These are phyloP conservation scores for Latheticus oryzae DNA, from an alignment of 2,888 invertebrate genomes.

Conservation along the genomic window DNA sequence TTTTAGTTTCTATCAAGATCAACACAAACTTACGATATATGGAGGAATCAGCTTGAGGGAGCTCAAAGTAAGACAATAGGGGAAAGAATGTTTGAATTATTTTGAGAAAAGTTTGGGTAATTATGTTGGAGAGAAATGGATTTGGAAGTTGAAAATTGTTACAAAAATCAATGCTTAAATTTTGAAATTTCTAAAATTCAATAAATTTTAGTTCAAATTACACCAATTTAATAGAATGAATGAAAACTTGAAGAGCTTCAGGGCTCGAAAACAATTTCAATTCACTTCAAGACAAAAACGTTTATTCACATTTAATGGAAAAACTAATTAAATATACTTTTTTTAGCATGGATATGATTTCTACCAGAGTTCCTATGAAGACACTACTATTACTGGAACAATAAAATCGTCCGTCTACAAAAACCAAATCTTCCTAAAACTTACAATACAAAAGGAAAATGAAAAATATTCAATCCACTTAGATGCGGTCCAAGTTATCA, in stretches of 20 bases:
- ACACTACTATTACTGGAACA: constrained; percentile 66
- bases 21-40: constrained; percentile 56
- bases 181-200: too few relatives aligned
- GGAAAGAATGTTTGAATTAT: not conserved
- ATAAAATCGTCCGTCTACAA: constrained; percentile 59
- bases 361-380: constrained; percentile 68
- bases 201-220: too few relatives aligned
- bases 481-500: constrained; percentile 50
- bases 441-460: constrained; percentile 53
- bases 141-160: too few relatives aligned
- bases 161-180: too few relatives aligned
- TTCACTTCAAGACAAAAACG: constrained; percentile 7
- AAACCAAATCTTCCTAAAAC: constrained; percentile 56
- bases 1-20: constrained; percentile 68
- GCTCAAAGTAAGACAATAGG: constrained; percentile 55
- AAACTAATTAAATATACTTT: constrained; percentile 13
- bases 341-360: constrained; percentile 59
- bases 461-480: constrained; percentile 49
- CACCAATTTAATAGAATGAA: too few relatives aligned
- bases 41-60: constrained; percentile 57
- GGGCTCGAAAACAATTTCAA: constrained; percentile 1
- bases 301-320: not conserved
- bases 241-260: too few relatives aligned
- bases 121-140: too few relatives aligned
- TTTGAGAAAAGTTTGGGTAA: too few relatives aligned